Percentiles rank a stretch among this genome's conserved stretches.
These are phyloP conservation scores for Philonicus albiceps DNA, from an alignment of 2,888 invertebrate species.

Conservation along the genomic window DNA sequence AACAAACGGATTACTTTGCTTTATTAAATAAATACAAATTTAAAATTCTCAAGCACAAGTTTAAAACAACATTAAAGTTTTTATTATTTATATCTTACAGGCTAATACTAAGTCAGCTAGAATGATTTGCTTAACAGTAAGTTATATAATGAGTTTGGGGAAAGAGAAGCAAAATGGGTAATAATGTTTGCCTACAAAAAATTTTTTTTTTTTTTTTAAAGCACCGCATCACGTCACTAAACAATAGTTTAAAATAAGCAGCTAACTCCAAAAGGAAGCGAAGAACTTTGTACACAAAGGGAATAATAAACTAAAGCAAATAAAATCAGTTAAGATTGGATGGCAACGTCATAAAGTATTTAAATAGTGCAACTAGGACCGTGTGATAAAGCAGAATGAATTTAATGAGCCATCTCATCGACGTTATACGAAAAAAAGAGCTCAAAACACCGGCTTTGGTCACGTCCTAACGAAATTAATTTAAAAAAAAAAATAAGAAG, in stretches of 20 bases:
- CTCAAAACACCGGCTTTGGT: background rate
- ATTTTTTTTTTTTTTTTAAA: too few relatives aligned
- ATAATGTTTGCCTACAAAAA: background rate
- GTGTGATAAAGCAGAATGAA: background rate
- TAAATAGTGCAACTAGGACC: background rate
- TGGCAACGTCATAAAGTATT: background rate
- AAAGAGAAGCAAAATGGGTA: background rate
- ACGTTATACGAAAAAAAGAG: background rate
- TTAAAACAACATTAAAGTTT: background rate
- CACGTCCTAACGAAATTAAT: constrained; percentile 29
- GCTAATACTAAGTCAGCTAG: background rate
- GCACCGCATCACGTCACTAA: background rate
- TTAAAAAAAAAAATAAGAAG: too few relatives aligned
- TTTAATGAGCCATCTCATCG: background rate
- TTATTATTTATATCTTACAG: background rate
- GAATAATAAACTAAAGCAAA: background rate
- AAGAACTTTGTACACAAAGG: background rate
- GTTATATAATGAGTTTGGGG: background rate
- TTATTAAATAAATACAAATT: background rate
- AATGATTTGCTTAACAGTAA: background rate
- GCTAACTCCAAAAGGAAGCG: background rate
- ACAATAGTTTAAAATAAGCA: background rate
- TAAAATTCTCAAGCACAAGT: background rate
- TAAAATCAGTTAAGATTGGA: background rate
- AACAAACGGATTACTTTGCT: too few relatives aligned